A percentile compares a stretch with the other conserved stretches of the same genome.
Evolutionary conservation across 2,888 invertebrate genomes (phyloP).

Genomic region (Pycnomerus fuliginosus): DNA sequence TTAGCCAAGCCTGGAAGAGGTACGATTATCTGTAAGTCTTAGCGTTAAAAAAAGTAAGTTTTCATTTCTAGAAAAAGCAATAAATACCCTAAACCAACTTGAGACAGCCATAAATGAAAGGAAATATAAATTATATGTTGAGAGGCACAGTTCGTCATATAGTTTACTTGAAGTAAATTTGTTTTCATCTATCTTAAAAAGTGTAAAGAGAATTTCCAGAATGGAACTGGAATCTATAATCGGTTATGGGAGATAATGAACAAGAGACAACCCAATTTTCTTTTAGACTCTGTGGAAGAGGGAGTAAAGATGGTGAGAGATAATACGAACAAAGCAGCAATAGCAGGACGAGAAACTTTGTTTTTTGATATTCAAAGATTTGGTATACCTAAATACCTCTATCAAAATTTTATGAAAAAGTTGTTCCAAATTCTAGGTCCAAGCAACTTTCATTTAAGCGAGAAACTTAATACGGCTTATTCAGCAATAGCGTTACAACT

Average conservation of each 20-base stretch:
- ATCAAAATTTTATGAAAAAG: neutral
- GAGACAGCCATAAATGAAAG: slow-evolving; percentile 66
- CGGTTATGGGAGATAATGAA: slow-evolving; percentile 68
- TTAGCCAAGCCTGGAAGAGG: slow-evolving; percentile 69
- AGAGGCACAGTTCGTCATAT: slow-evolving; percentile 70
- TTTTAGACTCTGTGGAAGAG: slow-evolving; percentile 69
- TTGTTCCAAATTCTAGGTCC: slow-evolving; percentile 52
- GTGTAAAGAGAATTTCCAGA: slow-evolving; percentile 53
- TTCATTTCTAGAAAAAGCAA: slow-evolving; percentile 60
- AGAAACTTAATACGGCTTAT: slow-evolving; percentile 74
- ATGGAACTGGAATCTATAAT: slow-evolving; percentile 73
- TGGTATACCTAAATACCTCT: slow-evolving; percentile 52
- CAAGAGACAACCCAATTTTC: slow-evolving; percentile 52
- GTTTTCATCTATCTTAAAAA: slow-evolving; percentile 8
- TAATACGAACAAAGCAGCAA: slow-evolving; percentile 62
- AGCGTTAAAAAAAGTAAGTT: neutral
- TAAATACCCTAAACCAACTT: slow-evolving; percentile 65
- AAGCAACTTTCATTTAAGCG: slow-evolving; percentile 71
- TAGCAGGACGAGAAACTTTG: slow-evolving; percentile 74
- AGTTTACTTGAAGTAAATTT: slow-evolving; percentile 63
- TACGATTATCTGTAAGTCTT: slow-evolving; percentile 33
- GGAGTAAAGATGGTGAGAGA: slow-evolving; percentile 67
- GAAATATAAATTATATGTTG: slow-evolving; percentile 68
- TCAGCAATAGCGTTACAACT: slow-evolving; percentile 76
- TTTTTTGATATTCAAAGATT: slow-evolving; percentile 75